Percentiles rank a stretch among this genome's conserved stretches.
Evolutionary conservation across 2,888 invertebrate species (phyloP).

Genomic region (Mystacides longicornis): DNA sequence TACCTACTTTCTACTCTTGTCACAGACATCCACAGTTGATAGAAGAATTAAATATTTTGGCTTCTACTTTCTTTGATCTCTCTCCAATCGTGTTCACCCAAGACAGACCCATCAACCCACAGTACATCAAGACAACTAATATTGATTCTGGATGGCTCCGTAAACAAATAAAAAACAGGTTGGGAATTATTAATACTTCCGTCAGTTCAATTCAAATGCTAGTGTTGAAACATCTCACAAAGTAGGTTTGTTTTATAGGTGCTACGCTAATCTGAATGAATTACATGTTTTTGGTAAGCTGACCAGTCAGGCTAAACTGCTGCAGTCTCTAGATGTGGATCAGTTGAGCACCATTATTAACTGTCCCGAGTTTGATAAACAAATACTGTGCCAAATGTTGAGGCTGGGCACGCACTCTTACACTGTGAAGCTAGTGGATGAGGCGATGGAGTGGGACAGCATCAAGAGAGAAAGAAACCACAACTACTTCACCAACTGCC

Average conservation of each 20-base stretch:
- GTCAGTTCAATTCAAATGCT: background rate
- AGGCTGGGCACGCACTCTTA: conserved; percentile 45
- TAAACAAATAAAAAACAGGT: conserved; percentile 54
- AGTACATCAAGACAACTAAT: conserved; percentile 49
- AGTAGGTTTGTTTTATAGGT: no score
- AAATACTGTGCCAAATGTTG: conserved; percentile 45
- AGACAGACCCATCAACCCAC: conserved; percentile 52
- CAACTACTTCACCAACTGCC: conserved; percentile 1
- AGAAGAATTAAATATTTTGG: conserved; percentile 55
- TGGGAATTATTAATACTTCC: conserved; percentile 4
- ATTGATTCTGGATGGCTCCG: conserved; percentile 59
- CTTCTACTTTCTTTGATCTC: conserved; percentile 54
- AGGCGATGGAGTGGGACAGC: conserved; percentile 34
- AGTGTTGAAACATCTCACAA: background rate
- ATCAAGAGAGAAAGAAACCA: background rate
- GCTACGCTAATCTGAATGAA: conserved; percentile 35
- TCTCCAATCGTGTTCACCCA: conserved; percentile 56
- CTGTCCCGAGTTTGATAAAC: conserved; percentile 45
- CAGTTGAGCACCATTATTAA: conserved; percentile 43
- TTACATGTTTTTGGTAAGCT: conserved; percentile 36
- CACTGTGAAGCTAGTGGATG: conserved; percentile 38
- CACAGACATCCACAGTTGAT: conserved; percentile 52
- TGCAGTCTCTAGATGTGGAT: conserved; percentile 36
- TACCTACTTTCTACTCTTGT: conserved; percentile 18
- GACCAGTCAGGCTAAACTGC: conserved; percentile 35